Evolutionary conservation across 2,888 invertebrate genomes (phyloP).

Genomic region (Acholoe squamosa): DNA sequence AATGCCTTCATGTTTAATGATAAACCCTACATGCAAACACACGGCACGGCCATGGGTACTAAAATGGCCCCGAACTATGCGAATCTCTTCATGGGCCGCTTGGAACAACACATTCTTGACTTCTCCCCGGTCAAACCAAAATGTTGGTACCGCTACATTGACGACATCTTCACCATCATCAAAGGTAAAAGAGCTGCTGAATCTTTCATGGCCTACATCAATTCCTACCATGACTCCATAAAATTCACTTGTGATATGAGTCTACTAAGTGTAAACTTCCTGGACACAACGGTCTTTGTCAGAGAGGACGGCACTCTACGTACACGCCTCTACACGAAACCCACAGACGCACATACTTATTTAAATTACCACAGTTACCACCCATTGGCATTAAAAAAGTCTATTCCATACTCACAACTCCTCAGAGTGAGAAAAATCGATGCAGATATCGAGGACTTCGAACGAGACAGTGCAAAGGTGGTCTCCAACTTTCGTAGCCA

Average conservation of each 20-base stretch:
- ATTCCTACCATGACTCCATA: not conserved
- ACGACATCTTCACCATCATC: not conserved
- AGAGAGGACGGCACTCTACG: not conserved
- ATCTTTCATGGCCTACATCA: not conserved
- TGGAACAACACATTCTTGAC: not conserved
- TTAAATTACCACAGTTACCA: not conserved
- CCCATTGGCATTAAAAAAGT: too few relatives aligned
- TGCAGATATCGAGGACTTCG: not conserved
- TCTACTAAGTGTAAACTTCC: too few relatives aligned
- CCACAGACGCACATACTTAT: not conserved
- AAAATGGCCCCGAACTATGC: not conserved
- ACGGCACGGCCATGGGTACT: too few relatives aligned
- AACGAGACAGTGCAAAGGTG: too few relatives aligned
- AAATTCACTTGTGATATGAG: not conserved
- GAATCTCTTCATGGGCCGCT: not conserved
- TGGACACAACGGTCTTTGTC: too few relatives aligned
- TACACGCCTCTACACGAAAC: not conserved
- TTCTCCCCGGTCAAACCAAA: not conserved
- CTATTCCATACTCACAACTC: not conserved
- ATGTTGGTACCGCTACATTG: not conserved
- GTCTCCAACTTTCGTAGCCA: too few relatives aligned
- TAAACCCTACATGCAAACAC: not conserved
- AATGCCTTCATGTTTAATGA: not conserved
- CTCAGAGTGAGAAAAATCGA: not conserved
- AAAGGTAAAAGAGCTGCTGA: not conserved